phyloP scores from a whole-genome alignment of 2,797 vertebrate species.

The Falco rusticolus region DNA sequence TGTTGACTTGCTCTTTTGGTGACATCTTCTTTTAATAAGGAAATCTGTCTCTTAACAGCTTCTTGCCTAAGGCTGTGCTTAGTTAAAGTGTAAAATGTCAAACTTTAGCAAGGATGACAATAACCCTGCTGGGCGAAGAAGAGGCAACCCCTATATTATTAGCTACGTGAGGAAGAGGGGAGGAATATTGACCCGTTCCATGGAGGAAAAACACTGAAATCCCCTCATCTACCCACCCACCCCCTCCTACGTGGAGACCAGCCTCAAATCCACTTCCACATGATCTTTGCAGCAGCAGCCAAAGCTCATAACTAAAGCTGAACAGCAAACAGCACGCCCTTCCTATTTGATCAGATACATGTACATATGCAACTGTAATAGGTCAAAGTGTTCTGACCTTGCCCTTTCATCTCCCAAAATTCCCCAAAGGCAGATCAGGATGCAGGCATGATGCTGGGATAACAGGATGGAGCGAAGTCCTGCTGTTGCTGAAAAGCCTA shows the following conservation, averaged over 20 bases:
- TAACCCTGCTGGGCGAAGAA: slow-evolving; percentile 73
- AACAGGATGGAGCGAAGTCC: neutral
- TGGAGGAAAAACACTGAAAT: slow-evolving; percentile 9
- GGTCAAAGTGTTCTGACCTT: neutral
- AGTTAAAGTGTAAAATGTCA: slow-evolving; percentile 84
- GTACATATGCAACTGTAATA: neutral
- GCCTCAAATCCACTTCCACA: neutral
- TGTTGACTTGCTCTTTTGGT: slow-evolving; percentile 81
- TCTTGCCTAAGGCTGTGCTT: slow-evolving; percentile 78
- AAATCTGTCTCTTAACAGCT: slow-evolving; percentile 78
- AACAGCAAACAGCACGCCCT: neutral
- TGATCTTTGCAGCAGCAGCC: slow-evolving; percentile 20
- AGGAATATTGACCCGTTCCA: slow-evolving; percentile 38
- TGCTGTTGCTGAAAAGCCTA: neutral
- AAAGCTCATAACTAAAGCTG: neutral
- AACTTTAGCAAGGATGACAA: slow-evolving; percentile 79
- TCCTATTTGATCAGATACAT: neutral
- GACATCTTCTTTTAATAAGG: slow-evolving; percentile 80
- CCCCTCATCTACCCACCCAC: neutral
- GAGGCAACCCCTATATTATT: slow-evolving; percentile 72
- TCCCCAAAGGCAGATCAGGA: neutral
- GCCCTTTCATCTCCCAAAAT: neutral
- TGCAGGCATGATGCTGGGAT: neutral
- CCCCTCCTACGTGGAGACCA: neutral
- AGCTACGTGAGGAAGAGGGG: slow-evolving; percentile 58